Percentiles rank a stretch among this genome's conserved stretches.
Evolutionary conservation across 2,113 vertebrate genomes (phyloP).

Genomic region (Oncorhynchus nerka): DNA sequence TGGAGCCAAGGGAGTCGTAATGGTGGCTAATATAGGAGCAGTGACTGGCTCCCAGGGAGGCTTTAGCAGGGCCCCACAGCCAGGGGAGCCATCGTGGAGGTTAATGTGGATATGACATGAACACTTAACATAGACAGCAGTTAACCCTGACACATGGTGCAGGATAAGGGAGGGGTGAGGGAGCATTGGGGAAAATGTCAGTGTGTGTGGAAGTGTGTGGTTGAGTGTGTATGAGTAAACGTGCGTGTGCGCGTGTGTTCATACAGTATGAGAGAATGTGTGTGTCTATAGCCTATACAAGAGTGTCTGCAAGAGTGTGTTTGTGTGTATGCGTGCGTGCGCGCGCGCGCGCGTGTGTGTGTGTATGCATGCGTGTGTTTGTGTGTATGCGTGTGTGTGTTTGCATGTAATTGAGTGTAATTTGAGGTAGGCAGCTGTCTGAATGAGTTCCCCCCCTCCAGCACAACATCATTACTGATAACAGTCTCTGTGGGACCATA

Average conservation of each 20-base stretch:
- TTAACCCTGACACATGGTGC: constrained; percentile 66
- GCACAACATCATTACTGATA: constrained; percentile 22
- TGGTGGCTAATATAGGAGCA: constrained; percentile 70
- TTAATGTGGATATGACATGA: constrained; percentile 75
- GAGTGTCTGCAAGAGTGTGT: background rate
- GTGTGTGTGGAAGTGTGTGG: background rate
- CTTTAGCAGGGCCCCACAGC: constrained; percentile 57
- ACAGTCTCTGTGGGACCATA: constrained; percentile 28
- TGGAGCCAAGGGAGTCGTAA: constrained; percentile 72
- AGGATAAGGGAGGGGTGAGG: constrained; percentile 15
- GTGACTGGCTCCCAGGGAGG: constrained; percentile 64
- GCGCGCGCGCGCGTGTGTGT: background rate
- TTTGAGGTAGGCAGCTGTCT: constrained; percentile 11
- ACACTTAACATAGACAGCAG: constrained; percentile 70
- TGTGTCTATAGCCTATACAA: too few relatives aligned
- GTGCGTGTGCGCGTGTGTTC: background rate
- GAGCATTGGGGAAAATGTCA: background rate
- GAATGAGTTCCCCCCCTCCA: constrained; percentile 22
- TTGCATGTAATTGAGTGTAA: constrained; percentile 5
- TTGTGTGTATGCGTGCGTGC: background rate
- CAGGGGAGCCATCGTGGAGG: constrained; percentile 63
- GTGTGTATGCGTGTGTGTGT: background rate
- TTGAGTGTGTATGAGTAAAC: constrained; percentile 7
- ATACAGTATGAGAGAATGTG: background rate
- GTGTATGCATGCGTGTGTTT: background rate